These are phyloP conservation scores for Coreius guichenoti DNA, from an alignment of 2,797 vertebrate genomes.

Conservation along the genomic window DNA sequence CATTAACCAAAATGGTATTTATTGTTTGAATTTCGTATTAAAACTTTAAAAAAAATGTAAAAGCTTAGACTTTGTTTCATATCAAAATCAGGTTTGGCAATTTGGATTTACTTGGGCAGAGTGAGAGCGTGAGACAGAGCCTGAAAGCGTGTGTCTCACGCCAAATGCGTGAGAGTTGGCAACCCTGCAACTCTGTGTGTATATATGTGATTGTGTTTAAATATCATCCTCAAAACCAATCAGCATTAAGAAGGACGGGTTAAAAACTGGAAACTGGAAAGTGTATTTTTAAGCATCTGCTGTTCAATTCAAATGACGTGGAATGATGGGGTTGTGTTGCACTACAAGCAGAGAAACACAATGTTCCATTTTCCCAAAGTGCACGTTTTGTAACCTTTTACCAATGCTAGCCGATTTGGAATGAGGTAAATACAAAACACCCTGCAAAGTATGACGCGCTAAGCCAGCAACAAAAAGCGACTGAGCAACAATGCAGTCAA, in stretches of 20 bases:
- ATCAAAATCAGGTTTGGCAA: no score
- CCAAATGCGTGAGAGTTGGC: no score
- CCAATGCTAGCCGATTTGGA: not conserved
- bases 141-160: no score
- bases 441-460: slow-evolving; percentile 4
- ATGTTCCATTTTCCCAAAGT: not conserved
- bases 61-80: no score
- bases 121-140: no score
- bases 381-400: slow-evolving; percentile 15
- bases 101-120: no score
- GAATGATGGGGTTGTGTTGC: not conserved
- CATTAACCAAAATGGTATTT: no score
- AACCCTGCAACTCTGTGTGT: no score
- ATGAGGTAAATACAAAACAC: slow-evolving; percentile 31
- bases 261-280: slow-evolving; percentile 1
- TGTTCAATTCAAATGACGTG: not conserved
- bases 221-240: slow-evolving; percentile 27
- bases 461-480: slow-evolving; percentile 35
- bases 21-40: no score
- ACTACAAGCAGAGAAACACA: not conserved
- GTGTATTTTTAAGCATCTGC: not conserved
- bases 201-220: not conserved
- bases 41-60: no score
- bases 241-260: not conserved
- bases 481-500: slow-evolving; percentile 37